Evolutionary conservation across 2,888 invertebrate genomes (phyloP).

Genomic region (Poecilobothrus nobilitatus): DNA sequence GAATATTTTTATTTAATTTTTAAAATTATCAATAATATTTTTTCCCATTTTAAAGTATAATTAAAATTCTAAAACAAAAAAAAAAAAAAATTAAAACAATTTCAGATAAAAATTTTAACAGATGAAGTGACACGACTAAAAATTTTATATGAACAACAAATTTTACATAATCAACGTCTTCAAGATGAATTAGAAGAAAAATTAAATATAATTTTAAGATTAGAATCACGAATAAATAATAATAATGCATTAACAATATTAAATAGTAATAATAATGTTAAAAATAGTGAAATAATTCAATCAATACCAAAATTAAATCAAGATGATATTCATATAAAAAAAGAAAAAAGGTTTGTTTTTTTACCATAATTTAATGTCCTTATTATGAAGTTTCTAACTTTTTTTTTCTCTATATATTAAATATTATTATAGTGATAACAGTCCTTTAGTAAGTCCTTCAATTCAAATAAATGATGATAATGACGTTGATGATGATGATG

Average conservation of each 20-base stretch:
- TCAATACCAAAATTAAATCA: neutral
- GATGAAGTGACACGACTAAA: constrained; percentile 87
- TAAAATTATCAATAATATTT: no score
- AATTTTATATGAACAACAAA: constrained; percentile 80
- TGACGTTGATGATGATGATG: neutral
- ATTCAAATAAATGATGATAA: neutral
- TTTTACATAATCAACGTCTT: constrained; percentile 76
- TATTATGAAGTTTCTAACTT: no score
- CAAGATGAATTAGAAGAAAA: constrained; percentile 86
- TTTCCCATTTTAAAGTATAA: no score
- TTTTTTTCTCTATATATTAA: no score
- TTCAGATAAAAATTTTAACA: constrained; percentile 71
- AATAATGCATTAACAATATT: neutral
- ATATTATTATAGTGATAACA: no score
- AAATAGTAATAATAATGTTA: neutral
- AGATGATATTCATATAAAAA: no score
- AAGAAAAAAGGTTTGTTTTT: no score
- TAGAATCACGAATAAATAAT: constrained; percentile 74
- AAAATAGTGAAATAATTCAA: neutral
- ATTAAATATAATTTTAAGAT: constrained; percentile 71
- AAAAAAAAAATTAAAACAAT: neutral
- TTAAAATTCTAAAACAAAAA: no score
- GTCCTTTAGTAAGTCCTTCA: no score
- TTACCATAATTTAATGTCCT: no score
- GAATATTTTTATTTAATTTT: no score